Evolutionary conservation across 2,797 vertebrate species (phyloP), one percentile per base, ranked within the genome.

Genomic region (Sparidentex hasta): DNA sequence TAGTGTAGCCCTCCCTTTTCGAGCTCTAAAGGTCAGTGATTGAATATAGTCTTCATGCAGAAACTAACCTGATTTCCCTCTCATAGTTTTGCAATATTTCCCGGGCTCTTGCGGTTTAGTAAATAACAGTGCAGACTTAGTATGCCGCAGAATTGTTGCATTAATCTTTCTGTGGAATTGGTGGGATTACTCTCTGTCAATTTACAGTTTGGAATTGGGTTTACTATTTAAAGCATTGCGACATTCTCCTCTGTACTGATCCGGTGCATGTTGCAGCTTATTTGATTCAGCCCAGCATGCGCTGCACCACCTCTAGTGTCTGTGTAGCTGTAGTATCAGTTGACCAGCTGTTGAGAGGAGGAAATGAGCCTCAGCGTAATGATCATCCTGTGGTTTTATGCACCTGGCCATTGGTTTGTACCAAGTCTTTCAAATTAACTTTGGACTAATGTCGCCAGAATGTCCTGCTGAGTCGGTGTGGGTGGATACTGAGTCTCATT

Each of bases 11-110:
- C 77, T 64, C 57, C 65, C 59, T 70, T 78, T 86, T 80, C 54
- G 38, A 80, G 84, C 89, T 84, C 80, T 82, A 93, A 94, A 94
- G 93, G 94, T 95, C 93, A 94, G 84, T 89, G 90, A 93, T 91
- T 93, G 88, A 94, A 92, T 92, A 90, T 85, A 90, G 90, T 76
- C 76, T 80, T 90, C 72, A 76, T 90, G 84, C 88, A 74, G 79
- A 86, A 87, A 80, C 81, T 89, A 93, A 91, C 86, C 88, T 54
- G 85, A 90, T 93, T 88, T 89, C 76, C 74, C 51, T 75, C 78
- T 82, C 82, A 71, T 82, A 63, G 69, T 75, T 77, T 67, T 78
- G 82, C 76, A 66, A 81, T 80, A 76, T 81, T 81, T 78, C 74
- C 70, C 7, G 4, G 74, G 67, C 69, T 79, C 58, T 71, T 14